Base-by-base conservation (phyloP, 2,113 vertebrate genomes). In the Phaethornis superciliosus region DNA sequence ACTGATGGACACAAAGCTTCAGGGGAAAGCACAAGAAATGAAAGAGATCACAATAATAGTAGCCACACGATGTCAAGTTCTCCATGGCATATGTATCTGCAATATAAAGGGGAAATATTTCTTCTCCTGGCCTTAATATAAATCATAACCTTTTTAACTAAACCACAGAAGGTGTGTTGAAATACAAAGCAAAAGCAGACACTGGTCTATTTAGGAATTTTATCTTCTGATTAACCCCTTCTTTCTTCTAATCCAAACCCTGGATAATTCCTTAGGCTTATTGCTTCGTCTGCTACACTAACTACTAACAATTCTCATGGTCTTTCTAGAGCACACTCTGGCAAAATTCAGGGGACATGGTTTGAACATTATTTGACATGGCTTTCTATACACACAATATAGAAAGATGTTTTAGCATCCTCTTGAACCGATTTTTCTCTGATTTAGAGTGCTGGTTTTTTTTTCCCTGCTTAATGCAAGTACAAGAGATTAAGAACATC, bases 81-180 rank as follows among this genome's bases (percentile, higher is more conserved):
- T 35, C n/a, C 12, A 3, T 1, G 4, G 49, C 49, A 42, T 3
- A 2, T 7, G 2, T 3, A 2, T 55, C 52, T 75, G 35, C 28
- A 19, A 8, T 28, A 8, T 24, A 14, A 35, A 58, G 15, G 52
- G 9, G 5, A 47, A 33, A 74, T 26, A 13, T 58, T 76, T 55
- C 37, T 70, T 63, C 23, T 56, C 17, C 1, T 13, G 33, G 62
- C 20, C 68, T 14, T n/a, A 42, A 28, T 46, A 30, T 20, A 12
- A 79, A 64, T 52, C 9, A 23, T 4, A 52, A 15, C 35, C 5
- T 44, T n/a, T 30, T 4, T 15, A 44, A 32, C 7, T 12, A 26
- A 44, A 47, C 20, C 17, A 28, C 24, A 32, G 37, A 46, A 13
- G 1, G 15, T 15, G 5, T 49, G 40, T 14, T 35, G 18, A 54